A percentile compares a stretch with the other conserved stretches of the same genome.
Evolutionary conservation across 2,888 invertebrate species (phyloP).

Genomic region (Drosophila rellima): DNA sequence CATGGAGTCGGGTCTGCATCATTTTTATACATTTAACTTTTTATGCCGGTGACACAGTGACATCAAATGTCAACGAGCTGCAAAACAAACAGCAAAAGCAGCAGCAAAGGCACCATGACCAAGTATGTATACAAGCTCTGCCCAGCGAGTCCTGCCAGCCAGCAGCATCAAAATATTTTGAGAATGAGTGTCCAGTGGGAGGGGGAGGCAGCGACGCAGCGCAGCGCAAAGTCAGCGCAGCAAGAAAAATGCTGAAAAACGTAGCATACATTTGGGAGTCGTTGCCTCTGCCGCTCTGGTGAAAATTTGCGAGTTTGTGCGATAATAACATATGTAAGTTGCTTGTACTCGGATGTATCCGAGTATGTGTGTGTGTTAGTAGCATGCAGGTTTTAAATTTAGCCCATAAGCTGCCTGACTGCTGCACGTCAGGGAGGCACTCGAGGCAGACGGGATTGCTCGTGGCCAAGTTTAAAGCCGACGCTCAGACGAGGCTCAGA

Average conservation of each 20-base stretch:
- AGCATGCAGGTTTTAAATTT: constrained; percentile 67
- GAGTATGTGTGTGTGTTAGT: constrained; percentile 23
- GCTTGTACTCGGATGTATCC: constrained; percentile 45
- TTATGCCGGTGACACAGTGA: constrained; percentile 80
- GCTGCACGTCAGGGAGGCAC: not conserved
- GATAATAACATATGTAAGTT: constrained; percentile 82
- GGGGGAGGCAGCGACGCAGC: constrained; percentile 37
- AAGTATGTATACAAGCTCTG: constrained; percentile 21
- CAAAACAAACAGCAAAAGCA: constrained; percentile 70
- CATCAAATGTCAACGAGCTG: constrained; percentile 81
- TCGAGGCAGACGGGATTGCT: constrained; percentile 6
- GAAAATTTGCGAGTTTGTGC: constrained; percentile 81
- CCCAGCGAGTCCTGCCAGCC: constrained; percentile 20
- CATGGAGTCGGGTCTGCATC: constrained; percentile 52
- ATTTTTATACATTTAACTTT: constrained; percentile 82
- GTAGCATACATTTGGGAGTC: constrained; percentile 78
- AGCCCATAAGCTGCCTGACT: constrained; percentile 65
- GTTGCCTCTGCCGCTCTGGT: constrained; percentile 58
- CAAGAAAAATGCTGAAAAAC: constrained; percentile 69
- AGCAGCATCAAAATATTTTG: constrained; percentile 68
- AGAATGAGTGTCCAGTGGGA: constrained; percentile 71
- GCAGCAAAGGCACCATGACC: constrained; percentile 11
- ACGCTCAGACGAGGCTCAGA: constrained; percentile 54
- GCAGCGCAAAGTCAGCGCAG: constrained; percentile 41
- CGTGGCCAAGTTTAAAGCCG: constrained; percentile 56